Conservation (phyloP, 2,888 invertebrate genomes). For the Asteroscopus sphinx region DNA sequence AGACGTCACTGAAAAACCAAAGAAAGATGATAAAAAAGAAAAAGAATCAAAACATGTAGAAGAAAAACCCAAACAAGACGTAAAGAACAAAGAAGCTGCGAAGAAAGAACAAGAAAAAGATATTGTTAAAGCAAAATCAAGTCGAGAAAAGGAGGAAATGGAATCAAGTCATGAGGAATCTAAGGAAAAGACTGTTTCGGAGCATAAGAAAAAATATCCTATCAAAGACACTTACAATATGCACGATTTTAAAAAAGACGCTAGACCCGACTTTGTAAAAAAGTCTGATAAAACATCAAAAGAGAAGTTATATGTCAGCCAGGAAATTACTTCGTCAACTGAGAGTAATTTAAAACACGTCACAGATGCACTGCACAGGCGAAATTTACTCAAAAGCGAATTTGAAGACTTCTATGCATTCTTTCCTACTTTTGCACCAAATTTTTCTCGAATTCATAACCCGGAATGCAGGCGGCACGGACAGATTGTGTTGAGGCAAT, state of each 20-base stretch:
- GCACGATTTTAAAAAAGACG: slow-evolving; percentile 51
- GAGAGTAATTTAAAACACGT: slow-evolving; percentile 75
- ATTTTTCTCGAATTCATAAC: slow-evolving; percentile 91
- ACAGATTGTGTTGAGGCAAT: slow-evolving; percentile 91
- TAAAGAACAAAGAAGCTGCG: slow-evolving; percentile 46
- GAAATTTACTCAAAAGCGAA: slow-evolving; percentile 86
- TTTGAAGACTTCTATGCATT: slow-evolving; percentile 91
- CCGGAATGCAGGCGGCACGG: slow-evolving; percentile 92
- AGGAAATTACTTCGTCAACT: slow-evolving; percentile 64
- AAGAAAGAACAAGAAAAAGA: slow-evolving; percentile 47
- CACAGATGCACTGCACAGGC: slow-evolving; percentile 79
- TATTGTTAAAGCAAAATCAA: slow-evolving; percentile 34
- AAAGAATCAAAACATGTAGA: slow-evolving; percentile 46
- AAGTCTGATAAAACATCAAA: slow-evolving; percentile 52
- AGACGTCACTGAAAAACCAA: slow-evolving; percentile 14
- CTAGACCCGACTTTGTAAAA: slow-evolving; percentile 51
- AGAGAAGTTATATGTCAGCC: slow-evolving; percentile 60
- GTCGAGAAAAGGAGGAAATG: slow-evolving; percentile 44
- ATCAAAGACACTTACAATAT: slow-evolving; percentile 52
- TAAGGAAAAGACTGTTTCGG: slow-evolving; percentile 42
- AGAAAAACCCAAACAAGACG: slow-evolving; percentile 50
- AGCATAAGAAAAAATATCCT: slow-evolving; percentile 56
- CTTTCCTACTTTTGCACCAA: slow-evolving; percentile 92
- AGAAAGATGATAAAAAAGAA: slow-evolving; percentile 58
- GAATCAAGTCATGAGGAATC: slow-evolving; percentile 23